Base-by-base conservation (phyloP, 2,113 vertebrate species). In the Zosterops pallidus region DNA sequence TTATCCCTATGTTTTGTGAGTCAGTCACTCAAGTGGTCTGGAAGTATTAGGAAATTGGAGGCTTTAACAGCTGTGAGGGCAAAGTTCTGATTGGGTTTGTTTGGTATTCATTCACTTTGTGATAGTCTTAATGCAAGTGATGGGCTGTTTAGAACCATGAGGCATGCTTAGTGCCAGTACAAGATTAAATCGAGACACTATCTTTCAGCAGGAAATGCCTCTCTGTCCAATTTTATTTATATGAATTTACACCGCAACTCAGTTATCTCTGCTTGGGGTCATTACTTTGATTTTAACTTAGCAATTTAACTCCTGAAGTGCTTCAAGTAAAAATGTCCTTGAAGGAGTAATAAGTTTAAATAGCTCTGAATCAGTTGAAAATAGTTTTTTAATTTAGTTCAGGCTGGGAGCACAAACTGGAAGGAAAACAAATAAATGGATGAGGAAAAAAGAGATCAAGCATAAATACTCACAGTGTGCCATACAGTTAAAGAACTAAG, bases 241-340 rank as follows among this genome's bases (percentile, higher is more conserved):
- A 97, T 97, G 88, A 97, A 97, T 98, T 98, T 97, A 97, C 96
- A 97, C 92, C 83, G 46, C 91, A 96, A 97, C 91, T 96, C 88
- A 71, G 94, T 96, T 97, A 97, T 98, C 97, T 97, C 96, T 96
- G 97, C 97, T 97, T 97, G 97, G 93, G 96, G 97, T 97, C 96
- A 97, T 98, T 98, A 97, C 96, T 98, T 97, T 98, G 97, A 97
- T 98, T 98, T 98, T 97, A 97, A 98, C 88, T 94, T 96, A 95
- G 96, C 95, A 95, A 55, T 97, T 97, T 97, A 97, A 98, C 93
- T 97, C 97, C 96, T 87, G 91, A 97, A 97, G 96, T 97, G 86
- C 93, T 97, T 97, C 90, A 96, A 97, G 96, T 98, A 97, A 97
- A 98, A 98, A 84, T 96, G 90, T 96, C 90, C 95, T 98, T 98